Conservation (phyloP, 2,888 invertebrate genomes). For the Thalpophila matura region DNA sequence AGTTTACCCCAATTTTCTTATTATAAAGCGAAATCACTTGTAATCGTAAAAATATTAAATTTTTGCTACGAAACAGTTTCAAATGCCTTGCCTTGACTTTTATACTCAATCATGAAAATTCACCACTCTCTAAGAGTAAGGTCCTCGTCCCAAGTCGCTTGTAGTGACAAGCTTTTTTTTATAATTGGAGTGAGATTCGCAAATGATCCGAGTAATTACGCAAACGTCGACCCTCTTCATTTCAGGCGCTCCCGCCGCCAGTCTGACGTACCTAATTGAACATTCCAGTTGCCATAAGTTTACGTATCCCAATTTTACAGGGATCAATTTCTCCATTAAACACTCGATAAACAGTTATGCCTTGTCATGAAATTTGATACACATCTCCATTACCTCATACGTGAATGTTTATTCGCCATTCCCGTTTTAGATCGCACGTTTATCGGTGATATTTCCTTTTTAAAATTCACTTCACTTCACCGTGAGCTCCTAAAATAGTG, state of each 20-base stretch:
- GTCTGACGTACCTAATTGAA: conserved; percentile 81
- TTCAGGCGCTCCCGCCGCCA: conserved; percentile 74
- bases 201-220: conserved; percentile 90
- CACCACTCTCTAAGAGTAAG: conserved; percentile 71
- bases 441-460: conserved; percentile 12
- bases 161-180: conserved; percentile 85
- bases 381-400: conserved; percentile 8
- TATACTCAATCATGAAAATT: conserved; percentile 74
- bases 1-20: not conserved
- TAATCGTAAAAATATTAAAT: conserved; percentile 5
- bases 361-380: conserved; percentile 34
- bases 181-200: conserved; percentile 87
- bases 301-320: conserved; percentile 69
- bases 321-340: conserved; percentile 65
- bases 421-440: conserved; percentile 15
- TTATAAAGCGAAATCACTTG: not conserved
- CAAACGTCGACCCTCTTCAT: conserved; percentile 90
- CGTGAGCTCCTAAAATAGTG: conserved; percentile 67
- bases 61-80: conserved; percentile 37
- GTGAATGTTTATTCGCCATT: conserved; percentile 18
- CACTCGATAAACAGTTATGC: conserved; percentile 45
- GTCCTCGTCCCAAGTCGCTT: conserved; percentile 75
- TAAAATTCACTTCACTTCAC: conserved; percentile 26
- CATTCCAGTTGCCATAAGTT: conserved; percentile 73
- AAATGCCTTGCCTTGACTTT: conserved; percentile 66